These are phyloP conservation scores for Malthinus seriepunctatus DNA, from an alignment of 2,888 invertebrate species.

Conservation along the genomic window DNA sequence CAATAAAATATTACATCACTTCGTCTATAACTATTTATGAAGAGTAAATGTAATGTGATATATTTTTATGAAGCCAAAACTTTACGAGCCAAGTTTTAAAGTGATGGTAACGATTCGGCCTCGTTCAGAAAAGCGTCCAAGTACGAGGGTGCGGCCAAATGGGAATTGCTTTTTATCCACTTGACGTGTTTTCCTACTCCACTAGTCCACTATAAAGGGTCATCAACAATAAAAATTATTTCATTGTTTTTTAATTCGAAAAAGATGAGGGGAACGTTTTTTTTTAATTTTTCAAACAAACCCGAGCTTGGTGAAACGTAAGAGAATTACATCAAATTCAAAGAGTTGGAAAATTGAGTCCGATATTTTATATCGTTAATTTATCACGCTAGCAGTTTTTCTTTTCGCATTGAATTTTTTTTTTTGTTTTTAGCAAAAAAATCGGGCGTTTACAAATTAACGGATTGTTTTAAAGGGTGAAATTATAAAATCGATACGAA, in stretches of 20 bases:
- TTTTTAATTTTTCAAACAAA: slow-evolving; percentile 1
- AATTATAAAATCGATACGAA: not conserved
- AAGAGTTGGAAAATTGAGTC: slow-evolving; percentile 21
- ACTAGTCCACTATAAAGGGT: slow-evolving; percentile 46
- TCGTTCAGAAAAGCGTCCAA: slow-evolving; percentile 31
- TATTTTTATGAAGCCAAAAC: slow-evolving; percentile 40
- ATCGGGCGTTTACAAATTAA: no score
- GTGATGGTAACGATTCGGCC: slow-evolving; percentile 40
- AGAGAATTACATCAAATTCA: slow-evolving; percentile 22
- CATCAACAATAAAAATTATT: slow-evolving; percentile 35
- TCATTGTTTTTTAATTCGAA: slow-evolving; percentile 1
- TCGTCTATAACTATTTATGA: slow-evolving; percentile 33
- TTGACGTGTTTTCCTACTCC: slow-evolving; percentile 49
- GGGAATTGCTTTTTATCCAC: slow-evolving; percentile 49
- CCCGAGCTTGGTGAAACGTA: slow-evolving; percentile 16
- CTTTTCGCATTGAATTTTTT: no score
- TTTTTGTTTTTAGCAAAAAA: no score
- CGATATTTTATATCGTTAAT: slow-evolving; percentile 1
- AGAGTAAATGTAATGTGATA: slow-evolving; percentile 35
- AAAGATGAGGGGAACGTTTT: not conserved
- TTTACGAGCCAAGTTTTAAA: slow-evolving; percentile 43
- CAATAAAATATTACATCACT: slow-evolving; percentile 26
- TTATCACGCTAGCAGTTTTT: not conserved
- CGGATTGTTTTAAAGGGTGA: no score
- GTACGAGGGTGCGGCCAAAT: slow-evolving; percentile 37